A percentile compares a stretch with the other conserved stretches of the same genome.
phyloP scores from a whole-genome alignment of 1,140 invertebrate genomes.

The Platyscapa corneri region DNA sequence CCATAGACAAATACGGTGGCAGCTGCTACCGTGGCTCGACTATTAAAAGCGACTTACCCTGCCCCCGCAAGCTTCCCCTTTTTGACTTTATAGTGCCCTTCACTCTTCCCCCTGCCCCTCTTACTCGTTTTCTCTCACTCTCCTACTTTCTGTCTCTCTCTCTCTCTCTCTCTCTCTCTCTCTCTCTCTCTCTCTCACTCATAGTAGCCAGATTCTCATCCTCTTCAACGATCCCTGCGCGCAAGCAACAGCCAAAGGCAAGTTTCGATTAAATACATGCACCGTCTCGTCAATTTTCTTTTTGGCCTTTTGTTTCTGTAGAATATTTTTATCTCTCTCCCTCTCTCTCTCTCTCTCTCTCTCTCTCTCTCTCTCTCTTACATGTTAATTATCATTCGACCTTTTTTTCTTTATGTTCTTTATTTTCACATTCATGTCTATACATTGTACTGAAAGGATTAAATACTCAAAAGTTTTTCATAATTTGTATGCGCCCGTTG shows the following conservation, averaged over 20 bases:
- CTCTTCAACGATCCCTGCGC: background rate
- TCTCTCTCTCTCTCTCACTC: background rate
- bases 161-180: background rate
- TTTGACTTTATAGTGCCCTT: constrained; percentile 40
- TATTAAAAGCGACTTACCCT: constrained; percentile 64
- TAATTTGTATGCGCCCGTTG: background rate
- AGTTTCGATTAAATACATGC: constrained; percentile 51
- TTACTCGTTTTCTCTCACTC: background rate
- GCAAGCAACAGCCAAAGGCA: constrained; percentile 28
- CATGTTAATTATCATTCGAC: constrained; percentile 30
- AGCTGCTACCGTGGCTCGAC: constrained; percentile 56
- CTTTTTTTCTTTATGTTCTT: constrained; percentile 32
- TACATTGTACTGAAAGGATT: background rate
- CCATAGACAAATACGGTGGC: constrained; percentile 51
- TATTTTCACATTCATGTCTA: background rate
- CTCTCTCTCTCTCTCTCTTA: background rate
- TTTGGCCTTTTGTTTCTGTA: constrained; percentile 38
- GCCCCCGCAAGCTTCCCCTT: constrained; percentile 36
- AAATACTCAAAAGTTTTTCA: background rate
- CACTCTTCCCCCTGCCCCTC: background rate
- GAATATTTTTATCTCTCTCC: constrained; percentile 40
- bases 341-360: background rate
- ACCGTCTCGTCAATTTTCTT: constrained; percentile 45
- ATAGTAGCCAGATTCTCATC: background rate
- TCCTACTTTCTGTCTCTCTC: background rate